Base-by-base conservation (phyloP, 2,113 vertebrate genomes). In the Thamnaconus septentrionalis region DNA sequence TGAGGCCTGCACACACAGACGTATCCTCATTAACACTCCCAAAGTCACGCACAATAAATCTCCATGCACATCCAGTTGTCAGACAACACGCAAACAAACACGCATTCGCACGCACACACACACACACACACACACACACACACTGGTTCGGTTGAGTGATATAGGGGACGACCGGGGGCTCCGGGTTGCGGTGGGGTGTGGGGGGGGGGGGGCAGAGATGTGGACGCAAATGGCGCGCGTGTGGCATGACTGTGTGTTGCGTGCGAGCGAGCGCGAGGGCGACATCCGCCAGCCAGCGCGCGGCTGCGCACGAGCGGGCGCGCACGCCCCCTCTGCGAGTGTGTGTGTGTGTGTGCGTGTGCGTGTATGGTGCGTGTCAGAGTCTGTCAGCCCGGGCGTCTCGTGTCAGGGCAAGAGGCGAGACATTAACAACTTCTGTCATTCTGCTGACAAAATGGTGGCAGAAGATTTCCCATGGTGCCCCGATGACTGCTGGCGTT, bases 351-450 rank as follows among this genome's bases (percentile, higher is more conserved):
- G 41, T 10, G 44, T 41, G 58, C 65, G 74, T 78, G 62, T 81
- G 58, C 74, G 75, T 61, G 71, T 78, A 69, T 73, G 51, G 63
- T 65, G 67, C 73, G 92, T 94, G 96, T 95, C 94, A 95, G 95
- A 95, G 94, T 93, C 94, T 96, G 96, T 98, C 96, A 98, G 94
- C 93, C 93, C 70, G 93, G 92, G 96, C 93, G 95, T 94, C 92
- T 96, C 92, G 95, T 97, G 96, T 96, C 94, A 96, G 93, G 92
- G 92, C 93, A 92, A 96, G 94, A 94, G 96, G 95, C 96, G 95
- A 97, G 96, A 98, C 96, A 98, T 97, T 98, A 98, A 99, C 97
- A 94, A 94, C 95, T 96, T 96, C 95, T 99, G 97, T 97, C 97
- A 99, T 96, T 94, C 94, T 97, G 95, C 97, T 99, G 97, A 98